Evolutionary conservation across 2,797 vertebrate species (phyloP), one percentile per base, ranked within the genome.

Genomic region (Cyclura pinguis): DNA sequence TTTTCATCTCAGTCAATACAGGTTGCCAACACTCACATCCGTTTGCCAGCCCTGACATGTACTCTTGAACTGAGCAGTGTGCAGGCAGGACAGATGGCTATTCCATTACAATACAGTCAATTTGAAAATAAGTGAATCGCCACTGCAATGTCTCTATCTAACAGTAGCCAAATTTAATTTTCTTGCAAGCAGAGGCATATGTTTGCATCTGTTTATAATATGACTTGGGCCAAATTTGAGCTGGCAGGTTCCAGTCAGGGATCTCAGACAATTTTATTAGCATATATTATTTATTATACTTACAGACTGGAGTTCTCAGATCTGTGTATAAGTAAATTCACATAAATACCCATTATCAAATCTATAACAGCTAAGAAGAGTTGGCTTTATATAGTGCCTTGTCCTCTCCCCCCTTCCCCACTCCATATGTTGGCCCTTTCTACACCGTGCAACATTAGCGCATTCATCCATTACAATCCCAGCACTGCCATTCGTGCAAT

Each of bases 11-110:
- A n/a, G 50, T 18, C 92, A 94, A 91, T 47, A 67, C 22, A 74
- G 80, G 89, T 87, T 87, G 94, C 77, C 95, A 95, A 87, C 72
- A 90, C 86, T 92, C 90, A 87, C 69, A 93, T 67, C 27, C 59
- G 80, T 88, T 87, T 87, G 94, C 77, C 95, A 94, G 87, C 67
- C 89, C 85, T 92, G 89, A 80, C 57, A 84, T 67, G 81, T 5
- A 10, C 62, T 80, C 1, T 81, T 0, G 77, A 91, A 89, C 67
- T 2, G 42, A 94, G 88, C 77, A 76, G 78, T 86, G 87, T 90
- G 64, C 84, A 85, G 35, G 83, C 82, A 92, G 94, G 95, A 96
- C 96, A 97, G 96, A 97, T 96, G 96, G 96, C 90, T 89, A 89
- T 77, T 89, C 92, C 92, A 94, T 88, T 92, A 92, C 93, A 94